Percentiles rank a stretch among this genome's conserved stretches.
Conservation (phyloP, 2,113 vertebrate species). For the Varanus salvator region DNA sequence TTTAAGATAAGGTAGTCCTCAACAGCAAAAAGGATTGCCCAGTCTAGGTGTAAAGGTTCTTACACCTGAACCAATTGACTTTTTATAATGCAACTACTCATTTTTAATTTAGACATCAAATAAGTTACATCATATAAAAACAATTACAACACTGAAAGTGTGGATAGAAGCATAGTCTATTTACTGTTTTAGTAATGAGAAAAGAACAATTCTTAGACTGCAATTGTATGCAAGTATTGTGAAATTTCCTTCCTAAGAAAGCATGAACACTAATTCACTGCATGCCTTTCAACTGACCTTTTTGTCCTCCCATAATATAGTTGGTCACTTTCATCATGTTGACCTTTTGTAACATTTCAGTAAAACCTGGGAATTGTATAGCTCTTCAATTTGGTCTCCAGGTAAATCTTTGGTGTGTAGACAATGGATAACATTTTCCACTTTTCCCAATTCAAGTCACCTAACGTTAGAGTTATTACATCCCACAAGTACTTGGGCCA, state of each 20-base stretch:
- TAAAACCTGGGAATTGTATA: neutral
- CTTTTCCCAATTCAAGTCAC: neutral
- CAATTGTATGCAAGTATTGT: neutral
- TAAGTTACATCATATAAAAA: neutral
- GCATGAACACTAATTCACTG: neutral
- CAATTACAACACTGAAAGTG: neutral
- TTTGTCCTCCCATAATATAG: too few species aligned
- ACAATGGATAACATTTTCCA: neutral
- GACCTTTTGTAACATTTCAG: too few species aligned
- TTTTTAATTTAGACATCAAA: neutral
- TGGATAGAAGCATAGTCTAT: neutral
- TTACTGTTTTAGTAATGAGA: neutral
- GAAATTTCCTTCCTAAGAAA: neutral
- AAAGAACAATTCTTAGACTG: neutral
- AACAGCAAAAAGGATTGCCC: too few species aligned
- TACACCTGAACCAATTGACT: neutral
- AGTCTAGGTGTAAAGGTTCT: neutral
- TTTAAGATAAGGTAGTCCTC: too few species aligned
- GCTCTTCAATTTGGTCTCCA: neutral
- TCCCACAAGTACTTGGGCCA: too few species aligned
- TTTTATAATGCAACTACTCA: neutral
- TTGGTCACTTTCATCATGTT: too few species aligned
- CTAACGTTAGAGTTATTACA: neutral
- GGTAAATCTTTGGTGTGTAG: neutral
- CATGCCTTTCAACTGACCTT: neutral